These are phyloP conservation scores for Plumapathes pennacea DNA, from an alignment of 92 coral and sea anemone genomes.

Conservation along the genomic window DNA sequence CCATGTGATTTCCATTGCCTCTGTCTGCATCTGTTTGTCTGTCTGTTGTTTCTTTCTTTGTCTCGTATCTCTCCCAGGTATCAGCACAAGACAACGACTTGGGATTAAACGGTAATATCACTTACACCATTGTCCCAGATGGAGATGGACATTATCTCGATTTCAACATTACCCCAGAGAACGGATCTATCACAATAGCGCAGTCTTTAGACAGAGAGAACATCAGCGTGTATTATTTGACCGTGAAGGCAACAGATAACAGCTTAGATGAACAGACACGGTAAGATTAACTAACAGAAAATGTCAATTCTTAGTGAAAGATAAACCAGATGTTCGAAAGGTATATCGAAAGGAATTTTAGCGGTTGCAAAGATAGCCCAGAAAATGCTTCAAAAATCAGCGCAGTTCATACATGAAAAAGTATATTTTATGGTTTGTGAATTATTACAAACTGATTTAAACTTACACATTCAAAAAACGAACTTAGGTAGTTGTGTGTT, in stretches of 20 bases:
- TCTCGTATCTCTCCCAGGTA: slow-evolving; percentile 20
- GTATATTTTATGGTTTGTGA: no score
- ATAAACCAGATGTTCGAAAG: no score
- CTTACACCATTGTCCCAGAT: slow-evolving; percentile 23
- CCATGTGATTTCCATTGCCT: no score
- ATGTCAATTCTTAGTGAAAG: no score
- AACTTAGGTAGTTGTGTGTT: neutral
- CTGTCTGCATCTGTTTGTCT: no score
- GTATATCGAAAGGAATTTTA: no score
- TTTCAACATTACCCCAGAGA: slow-evolving; percentile 39
- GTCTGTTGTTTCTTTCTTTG: neutral
- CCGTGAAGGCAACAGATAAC: slow-evolving; percentile 52
- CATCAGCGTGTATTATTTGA: slow-evolving; percentile 27
- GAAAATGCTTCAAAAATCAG: no score
- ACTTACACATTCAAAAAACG: no score
- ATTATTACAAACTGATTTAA: no score
- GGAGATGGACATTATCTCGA: slow-evolving; percentile 4
- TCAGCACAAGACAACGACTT: slow-evolving; percentile 56
- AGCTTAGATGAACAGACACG: slow-evolving; percentile 8
- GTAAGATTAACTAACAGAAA: no score
- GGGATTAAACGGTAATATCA: slow-evolving; percentile 34
- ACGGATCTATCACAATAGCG: slow-evolving; percentile 60
- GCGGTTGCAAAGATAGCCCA: no score
- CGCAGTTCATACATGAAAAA: no score
- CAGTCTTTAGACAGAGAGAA: slow-evolving; percentile 59